phyloP scores from a whole-genome alignment of 2,888 invertebrate genomes.

The Laothoe populi region DNA sequence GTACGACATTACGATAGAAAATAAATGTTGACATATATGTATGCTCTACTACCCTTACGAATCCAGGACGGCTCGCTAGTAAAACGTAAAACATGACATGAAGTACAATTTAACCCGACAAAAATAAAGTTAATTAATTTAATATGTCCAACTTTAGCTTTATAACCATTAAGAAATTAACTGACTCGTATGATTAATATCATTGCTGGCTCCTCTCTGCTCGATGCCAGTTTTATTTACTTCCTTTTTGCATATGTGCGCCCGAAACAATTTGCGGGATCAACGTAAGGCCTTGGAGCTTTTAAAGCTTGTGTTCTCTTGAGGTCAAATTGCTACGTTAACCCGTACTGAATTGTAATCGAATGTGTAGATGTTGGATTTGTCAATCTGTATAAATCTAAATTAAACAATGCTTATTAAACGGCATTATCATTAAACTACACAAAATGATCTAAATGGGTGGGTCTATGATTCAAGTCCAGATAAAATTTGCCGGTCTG shows the following conservation, averaged over 20 bases:
- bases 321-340: background rate
- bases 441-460: constrained; percentile 9
- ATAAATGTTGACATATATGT: too few species aligned
- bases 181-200: constrained; percentile 15
- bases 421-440: background rate
- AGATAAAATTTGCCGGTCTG: constrained; percentile 1
- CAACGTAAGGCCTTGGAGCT: background rate
- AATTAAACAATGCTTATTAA: constrained; percentile 5
- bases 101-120: background rate
- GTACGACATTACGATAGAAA: too few species aligned
- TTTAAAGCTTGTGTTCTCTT: background rate
- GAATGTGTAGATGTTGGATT: background rate
- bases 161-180: constrained; percentile 6
- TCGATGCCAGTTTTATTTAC: constrained; percentile 12
- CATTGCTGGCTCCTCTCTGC: constrained; percentile 4
- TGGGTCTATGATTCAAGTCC: constrained; percentile 10
- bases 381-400: background rate
- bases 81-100: background rate
- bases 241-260: constrained; percentile 12
- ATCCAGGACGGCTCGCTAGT: too few species aligned
- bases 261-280: constrained; percentile 1
- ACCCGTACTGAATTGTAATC: background rate
- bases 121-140: constrained; percentile 5
- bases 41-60: too few species aligned
- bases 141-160: background rate